Evolutionary conservation across 2,888 invertebrate genomes (phyloP).

Genomic region (Acholoe squamosa): DNA sequence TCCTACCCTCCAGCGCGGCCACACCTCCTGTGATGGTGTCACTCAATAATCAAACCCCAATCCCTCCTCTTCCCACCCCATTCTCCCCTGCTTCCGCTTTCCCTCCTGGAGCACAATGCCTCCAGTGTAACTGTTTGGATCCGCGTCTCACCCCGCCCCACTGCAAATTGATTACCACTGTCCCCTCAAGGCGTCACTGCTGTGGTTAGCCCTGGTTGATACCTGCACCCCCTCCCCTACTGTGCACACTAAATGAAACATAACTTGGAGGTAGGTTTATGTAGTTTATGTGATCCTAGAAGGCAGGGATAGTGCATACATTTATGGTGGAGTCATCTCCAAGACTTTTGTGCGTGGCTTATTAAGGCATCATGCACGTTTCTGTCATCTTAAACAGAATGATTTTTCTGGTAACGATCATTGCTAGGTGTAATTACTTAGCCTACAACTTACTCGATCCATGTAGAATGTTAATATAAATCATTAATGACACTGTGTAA

Average conservation of each 20-base stretch:
- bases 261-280: conserved; percentile 35
- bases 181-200: conserved; percentile 13
- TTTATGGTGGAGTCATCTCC: no score
- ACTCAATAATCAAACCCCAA: conserved; percentile 11
- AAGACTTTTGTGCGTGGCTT: no score
- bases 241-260: neutral
- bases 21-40: conserved; percentile 42
- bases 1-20: neutral
- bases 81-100: neutral
- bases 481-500: no score
- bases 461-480: no score
- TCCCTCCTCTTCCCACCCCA: neutral
- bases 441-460: no score
- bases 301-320: no score
- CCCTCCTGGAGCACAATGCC: conserved; percentile 14
- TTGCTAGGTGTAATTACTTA: no score
- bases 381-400: no score
- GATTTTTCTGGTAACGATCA: no score
- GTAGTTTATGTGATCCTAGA: no score
- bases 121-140: conserved; percentile 44
- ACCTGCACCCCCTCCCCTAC: neutral
- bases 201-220: conserved; percentile 5
- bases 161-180: conserved; percentile 31
- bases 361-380: no score
- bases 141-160: neutral